These are phyloP conservation scores for Notodonta ziczac DNA, from an alignment of 2,888 invertebrate genomes.

Conservation along the genomic window DNA sequence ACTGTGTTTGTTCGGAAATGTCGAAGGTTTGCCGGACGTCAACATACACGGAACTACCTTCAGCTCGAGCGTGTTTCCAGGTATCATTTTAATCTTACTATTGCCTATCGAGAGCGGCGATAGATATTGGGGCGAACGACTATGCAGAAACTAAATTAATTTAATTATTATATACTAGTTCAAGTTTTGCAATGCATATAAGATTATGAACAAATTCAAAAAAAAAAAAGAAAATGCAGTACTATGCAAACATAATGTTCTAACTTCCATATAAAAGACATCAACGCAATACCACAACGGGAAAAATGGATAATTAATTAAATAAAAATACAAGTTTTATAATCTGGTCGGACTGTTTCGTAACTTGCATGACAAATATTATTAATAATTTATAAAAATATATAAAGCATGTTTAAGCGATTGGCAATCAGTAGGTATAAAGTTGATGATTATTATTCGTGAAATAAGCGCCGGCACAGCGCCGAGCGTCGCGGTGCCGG, in stretches of 20 bases:
- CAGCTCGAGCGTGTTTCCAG: conserved; percentile 74
- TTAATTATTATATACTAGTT: no score
- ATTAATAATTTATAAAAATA: no score
- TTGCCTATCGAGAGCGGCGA: conserved; percentile 52
- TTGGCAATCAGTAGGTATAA: no score
- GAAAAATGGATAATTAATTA: no score
- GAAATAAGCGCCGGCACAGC: conserved; percentile 19
- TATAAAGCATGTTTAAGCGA: no score
- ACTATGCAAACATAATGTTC: not conserved
- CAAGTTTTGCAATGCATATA: no score
- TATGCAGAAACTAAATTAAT: no score
- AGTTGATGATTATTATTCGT: not conserved
- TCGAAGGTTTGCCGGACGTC: conserved; percentile 83
- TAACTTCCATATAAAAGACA: conserved; percentile 51
- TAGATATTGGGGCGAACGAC: conserved; percentile 22
- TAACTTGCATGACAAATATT: no score
- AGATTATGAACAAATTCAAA: no score
- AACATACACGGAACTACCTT: conserved; percentile 81
- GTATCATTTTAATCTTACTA: conserved; percentile 64
- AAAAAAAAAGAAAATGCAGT: not conserved
- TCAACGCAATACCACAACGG: conserved; percentile 45
- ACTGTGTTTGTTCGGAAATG: conserved; percentile 78
- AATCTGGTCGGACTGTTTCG: no score
- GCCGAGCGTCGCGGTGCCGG: conserved; percentile 5
- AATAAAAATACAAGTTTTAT: no score